Conservation (phyloP, 2,797 vertebrate genomes). For the Rhincodon typus region DNA sequence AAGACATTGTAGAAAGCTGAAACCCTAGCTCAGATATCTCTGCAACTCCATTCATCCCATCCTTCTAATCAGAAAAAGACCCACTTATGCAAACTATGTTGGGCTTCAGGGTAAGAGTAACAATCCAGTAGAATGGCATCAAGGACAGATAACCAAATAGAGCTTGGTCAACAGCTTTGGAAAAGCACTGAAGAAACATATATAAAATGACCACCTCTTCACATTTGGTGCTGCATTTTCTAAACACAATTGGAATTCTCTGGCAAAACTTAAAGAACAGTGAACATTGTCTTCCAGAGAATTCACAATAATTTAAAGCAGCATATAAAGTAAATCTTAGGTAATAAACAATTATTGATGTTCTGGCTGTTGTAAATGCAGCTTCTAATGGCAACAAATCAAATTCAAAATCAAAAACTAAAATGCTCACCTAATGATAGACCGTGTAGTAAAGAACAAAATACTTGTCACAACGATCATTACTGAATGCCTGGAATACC, state of each 20-base stretch:
- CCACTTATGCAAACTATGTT: too few relatives aligned
- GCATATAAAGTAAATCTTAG: not conserved
- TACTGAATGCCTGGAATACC: not conserved
- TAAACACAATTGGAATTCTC: not conserved
- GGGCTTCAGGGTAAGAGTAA: too few relatives aligned
- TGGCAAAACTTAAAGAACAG: not conserved
- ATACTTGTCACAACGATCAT: not conserved
- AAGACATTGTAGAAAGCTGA: too few relatives aligned
- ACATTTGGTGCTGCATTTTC: not conserved
- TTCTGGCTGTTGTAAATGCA: not conserved
- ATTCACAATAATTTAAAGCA: not conserved
- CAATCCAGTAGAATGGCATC: too few relatives aligned
- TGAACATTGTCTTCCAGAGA: not conserved
- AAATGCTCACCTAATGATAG: not conserved
- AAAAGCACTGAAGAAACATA: not conserved
- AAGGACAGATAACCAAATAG: not conserved
- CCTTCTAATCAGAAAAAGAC: too few relatives aligned
- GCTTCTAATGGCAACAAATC: not conserved
- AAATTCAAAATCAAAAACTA: slow-evolving; percentile 12
- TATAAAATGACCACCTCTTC: not conserved
- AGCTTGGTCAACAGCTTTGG: not conserved
- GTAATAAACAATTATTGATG: not conserved
- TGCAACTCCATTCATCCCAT: too few relatives aligned
- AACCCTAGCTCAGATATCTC: too few relatives aligned
- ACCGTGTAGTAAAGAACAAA: not conserved